phyloP scores from a whole-genome alignment of 2,113 vertebrate genomes.

The Calyptommatus sinebrachiatus region DNA sequence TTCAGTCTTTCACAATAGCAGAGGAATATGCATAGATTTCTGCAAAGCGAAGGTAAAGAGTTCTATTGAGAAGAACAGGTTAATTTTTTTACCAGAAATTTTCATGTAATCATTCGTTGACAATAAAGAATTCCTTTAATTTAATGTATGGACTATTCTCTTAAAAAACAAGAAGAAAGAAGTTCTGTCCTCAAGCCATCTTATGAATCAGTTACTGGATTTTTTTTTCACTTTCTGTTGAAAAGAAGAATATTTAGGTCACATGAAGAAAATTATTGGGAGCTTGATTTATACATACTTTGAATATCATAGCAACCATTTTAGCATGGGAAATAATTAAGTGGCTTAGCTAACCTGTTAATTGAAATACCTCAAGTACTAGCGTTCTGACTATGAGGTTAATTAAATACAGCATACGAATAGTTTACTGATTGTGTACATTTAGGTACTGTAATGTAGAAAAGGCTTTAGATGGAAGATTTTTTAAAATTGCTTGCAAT shows the following conservation, averaged over 20 bases:
- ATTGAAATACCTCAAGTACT: constrained; percentile 43
- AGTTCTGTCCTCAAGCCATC: constrained; percentile 60
- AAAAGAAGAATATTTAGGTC: constrained; percentile 70
- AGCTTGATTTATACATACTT: constrained; percentile 55
- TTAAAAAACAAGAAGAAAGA: constrained; percentile 24
- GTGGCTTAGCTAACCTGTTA: constrained; percentile 36
- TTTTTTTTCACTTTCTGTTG: constrained; percentile 56
- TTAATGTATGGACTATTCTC: constrained; percentile 41
- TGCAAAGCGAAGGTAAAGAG: background rate
- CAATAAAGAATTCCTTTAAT: constrained; percentile 20
- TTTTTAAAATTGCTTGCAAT: too few relatives aligned
- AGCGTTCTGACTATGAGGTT: constrained; percentile 18
- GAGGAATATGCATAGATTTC: background rate
- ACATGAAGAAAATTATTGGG: constrained; percentile 49
- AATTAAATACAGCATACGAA: constrained; percentile 1
- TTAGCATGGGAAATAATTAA: constrained; percentile 35
- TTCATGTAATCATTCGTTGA: constrained; percentile 24
- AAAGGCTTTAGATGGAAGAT: background rate
- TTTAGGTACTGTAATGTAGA: background rate
- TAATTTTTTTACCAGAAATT: constrained; percentile 3
- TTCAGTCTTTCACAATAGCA: background rate
- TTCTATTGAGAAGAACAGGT: background rate
- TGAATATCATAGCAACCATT: constrained; percentile 56
- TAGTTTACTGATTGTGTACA: background rate
- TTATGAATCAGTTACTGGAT: constrained; percentile 55